Conservation (phyloP, 1,140 invertebrate genomes). For the Neotoxoptera formosana region DNA sequence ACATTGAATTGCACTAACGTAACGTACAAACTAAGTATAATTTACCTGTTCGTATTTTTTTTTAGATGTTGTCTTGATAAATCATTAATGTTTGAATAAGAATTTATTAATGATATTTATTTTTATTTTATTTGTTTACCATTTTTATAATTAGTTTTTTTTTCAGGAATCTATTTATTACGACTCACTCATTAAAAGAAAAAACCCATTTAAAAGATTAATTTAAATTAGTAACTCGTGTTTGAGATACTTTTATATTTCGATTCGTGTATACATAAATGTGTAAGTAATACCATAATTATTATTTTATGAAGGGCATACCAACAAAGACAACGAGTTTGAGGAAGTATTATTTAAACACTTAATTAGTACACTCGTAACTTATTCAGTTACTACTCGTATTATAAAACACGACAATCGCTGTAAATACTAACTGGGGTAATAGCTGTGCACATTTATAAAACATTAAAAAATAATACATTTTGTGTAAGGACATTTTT, state of each 20-base stretch:
- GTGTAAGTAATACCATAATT: neutral
- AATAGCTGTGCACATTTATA: neutral
- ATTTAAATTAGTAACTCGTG: conserved; percentile 24
- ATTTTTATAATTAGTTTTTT: no score
- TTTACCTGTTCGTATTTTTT: neutral
- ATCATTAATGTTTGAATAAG: neutral
- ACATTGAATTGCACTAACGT: neutral
- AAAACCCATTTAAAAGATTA: neutral
- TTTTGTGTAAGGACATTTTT: no score
- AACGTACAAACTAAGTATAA: neutral
- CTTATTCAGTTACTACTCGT: neutral
- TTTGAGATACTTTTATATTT: neutral
- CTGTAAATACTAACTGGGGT: neutral
- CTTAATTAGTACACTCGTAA: neutral
- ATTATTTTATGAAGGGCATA: neutral
- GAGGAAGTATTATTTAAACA: neutral
- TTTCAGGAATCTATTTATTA: neutral
- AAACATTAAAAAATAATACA: neutral
- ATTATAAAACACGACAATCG: neutral
- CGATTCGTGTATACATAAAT: neutral
- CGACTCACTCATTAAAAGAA: neutral
- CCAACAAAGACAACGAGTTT: neutral
- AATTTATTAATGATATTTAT: neutral
- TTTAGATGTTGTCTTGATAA: neutral
- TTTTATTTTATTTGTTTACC: neutral